Percentiles rank a stretch among this genome's conserved stretches.
These are phyloP conservation scores for Pelecanoides urinatrix DNA, from an alignment of 2,113 vertebrate species.

Conservation along the genomic window DNA sequence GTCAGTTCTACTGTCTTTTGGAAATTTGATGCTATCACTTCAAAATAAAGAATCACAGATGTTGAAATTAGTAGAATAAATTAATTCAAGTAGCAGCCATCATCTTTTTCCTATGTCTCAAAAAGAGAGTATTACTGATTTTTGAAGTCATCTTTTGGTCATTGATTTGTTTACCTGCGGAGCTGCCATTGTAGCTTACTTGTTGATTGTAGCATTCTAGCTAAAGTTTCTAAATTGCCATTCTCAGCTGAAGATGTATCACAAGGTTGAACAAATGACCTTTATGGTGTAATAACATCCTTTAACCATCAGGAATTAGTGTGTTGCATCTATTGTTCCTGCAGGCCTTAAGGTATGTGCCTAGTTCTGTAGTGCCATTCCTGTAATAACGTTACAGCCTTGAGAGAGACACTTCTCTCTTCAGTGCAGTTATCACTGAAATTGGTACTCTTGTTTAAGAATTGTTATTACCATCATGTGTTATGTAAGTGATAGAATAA, in stretches of 20 bases:
- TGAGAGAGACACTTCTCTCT: neutral
- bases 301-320: constrained; percentile 36
- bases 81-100: neutral
- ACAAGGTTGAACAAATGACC: constrained; percentile 30
- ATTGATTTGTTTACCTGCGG: neutral
- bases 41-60: neutral
- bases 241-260: constrained; percentile 9
- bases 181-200: neutral
- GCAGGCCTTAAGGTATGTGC: neutral
- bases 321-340: constrained; percentile 18
- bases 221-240: constrained; percentile 30
- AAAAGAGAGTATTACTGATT: neutral
- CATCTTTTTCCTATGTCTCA: neutral
- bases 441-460: neutral
- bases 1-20: neutral
- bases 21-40: neutral
- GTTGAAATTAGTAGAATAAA: neutral
- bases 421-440: neutral
- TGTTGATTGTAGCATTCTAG: neutral
- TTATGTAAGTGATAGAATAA: neutral
- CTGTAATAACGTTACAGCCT: constrained; percentile 34
- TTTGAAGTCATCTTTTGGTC: neutral
- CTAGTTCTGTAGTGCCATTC: neutral
- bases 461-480: neutral
- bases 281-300: constrained; percentile 39